phyloP scores from a whole-genome alignment of 2,888 invertebrate genomes.

The Anarsia innoxiella region DNA sequence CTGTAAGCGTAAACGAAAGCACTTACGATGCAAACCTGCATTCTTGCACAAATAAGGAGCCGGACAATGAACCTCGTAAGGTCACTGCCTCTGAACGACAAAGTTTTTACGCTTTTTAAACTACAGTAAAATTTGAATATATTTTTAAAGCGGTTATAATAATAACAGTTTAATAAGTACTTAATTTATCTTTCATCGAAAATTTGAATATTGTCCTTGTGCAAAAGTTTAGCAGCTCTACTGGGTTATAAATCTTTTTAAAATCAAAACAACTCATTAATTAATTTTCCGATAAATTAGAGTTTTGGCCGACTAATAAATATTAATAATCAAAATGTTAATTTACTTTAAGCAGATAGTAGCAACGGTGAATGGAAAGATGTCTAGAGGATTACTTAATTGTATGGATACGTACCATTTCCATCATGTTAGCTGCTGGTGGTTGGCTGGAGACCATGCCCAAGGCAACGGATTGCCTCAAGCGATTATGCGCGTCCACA shows the following conservation, averaged over 20 bases:
- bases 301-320: not conserved
- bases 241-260: constrained; percentile 15
- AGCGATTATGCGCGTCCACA: constrained; percentile 86
- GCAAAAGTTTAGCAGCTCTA: constrained; percentile 9
- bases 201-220: too few relatives aligned
- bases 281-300: constrained; percentile 11
- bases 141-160: too few relatives aligned
- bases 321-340: constrained; percentile 10
- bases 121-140: too few relatives aligned
- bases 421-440: constrained; percentile 89
- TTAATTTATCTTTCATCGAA: too few relatives aligned
- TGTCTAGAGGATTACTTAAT: not conserved
- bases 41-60: constrained; percentile 8
- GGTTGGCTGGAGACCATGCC: constrained; percentile 85
- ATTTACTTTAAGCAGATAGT: not conserved
- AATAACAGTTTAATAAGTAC: too few relatives aligned
- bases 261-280: constrained; percentile 14
- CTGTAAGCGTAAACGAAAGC: constrained; percentile 9
- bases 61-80: constrained; percentile 17
- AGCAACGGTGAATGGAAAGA: not conserved
- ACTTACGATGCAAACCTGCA: constrained; percentile 9
- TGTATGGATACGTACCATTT: constrained; percentile 78
- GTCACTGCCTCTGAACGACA: too few relatives aligned
- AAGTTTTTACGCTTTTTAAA: too few relatives aligned
- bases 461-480: constrained; percentile 85